These are phyloP conservation scores for Parazoanthus darwini DNA, from an alignment of 92 coral and sea anemone genomes.

Conservation along the genomic window DNA sequence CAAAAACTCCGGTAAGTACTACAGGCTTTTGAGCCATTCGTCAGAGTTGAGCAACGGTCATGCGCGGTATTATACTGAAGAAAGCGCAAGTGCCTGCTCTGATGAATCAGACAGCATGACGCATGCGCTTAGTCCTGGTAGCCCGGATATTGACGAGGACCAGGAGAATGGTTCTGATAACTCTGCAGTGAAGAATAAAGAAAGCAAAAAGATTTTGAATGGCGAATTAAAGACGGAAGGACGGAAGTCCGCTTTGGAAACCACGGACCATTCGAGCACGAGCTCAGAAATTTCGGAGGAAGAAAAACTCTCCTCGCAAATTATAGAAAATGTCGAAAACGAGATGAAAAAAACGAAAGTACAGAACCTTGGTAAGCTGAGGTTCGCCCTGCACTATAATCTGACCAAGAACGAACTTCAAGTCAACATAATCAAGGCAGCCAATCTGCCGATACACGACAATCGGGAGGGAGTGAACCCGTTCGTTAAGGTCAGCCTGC, in stretches of 20 bases:
- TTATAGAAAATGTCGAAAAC: constrained; percentile 22
- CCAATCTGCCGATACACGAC: constrained; percentile 66
- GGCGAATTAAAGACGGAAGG: constrained; percentile 10
- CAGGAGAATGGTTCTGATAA: constrained; percentile 12
- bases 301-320: constrained; percentile 28
- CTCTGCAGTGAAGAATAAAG: constrained; percentile 67
- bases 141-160: constrained; percentile 64
- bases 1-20: constrained; percentile 62
- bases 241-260: constrained; percentile 7
- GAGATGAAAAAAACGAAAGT: constrained; percentile 47
- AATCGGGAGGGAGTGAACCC: constrained; percentile 76
- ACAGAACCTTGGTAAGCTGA: constrained; percentile 78
- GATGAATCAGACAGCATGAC: constrained; percentile 51
- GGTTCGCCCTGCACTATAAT: constrained; percentile 87
- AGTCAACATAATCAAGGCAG: constrained; percentile 84
- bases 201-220: constrained; percentile 64
- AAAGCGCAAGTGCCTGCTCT: constrained; percentile 60
- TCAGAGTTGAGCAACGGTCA: constrained; percentile 66
- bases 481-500: constrained; percentile 77
- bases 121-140: constrained; percentile 49
- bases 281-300: constrained; percentile 37
- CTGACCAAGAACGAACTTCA: constrained; percentile 84
- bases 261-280: constrained; percentile 15
- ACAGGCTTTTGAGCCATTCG: constrained; percentile 65
- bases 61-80: constrained; percentile 55